Conservation (phyloP, 2,113 vertebrate species). For the Alosa alosa region DNA sequence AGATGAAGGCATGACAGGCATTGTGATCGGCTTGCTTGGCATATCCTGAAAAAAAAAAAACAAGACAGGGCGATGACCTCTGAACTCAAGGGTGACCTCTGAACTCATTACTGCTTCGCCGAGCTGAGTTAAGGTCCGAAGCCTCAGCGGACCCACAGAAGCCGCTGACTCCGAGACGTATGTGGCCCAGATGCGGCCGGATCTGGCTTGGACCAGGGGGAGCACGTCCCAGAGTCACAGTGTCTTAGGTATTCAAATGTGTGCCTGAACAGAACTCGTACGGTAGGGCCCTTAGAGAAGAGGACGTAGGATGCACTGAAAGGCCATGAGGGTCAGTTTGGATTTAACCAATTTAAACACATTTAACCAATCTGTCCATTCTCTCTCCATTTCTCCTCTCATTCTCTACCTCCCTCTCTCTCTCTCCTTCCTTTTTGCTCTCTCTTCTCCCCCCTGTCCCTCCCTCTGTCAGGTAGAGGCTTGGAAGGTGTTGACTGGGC, state of each 20-base stretch:
- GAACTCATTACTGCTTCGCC: not conserved
- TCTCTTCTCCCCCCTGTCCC: slow-evolving; percentile 45
- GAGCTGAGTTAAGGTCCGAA: not conserved
- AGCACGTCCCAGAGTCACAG: not conserved
- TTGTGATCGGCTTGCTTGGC: not conserved
- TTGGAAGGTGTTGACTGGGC: not conserved
- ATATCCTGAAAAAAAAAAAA: not conserved
- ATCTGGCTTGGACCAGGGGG: not conserved
- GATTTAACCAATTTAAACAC: not conserved
- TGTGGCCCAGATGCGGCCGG: not conserved
- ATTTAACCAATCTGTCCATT: slow-evolving; percentile 16
- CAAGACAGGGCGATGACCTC: not conserved
- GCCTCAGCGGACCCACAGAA: not conserved
- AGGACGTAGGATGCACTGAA: not conserved
- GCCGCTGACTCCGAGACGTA: not conserved
- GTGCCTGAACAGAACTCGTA: not conserved
- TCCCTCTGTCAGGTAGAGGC: slow-evolving; percentile 16
- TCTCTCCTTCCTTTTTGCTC: not conserved
- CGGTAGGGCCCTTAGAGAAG: not conserved
- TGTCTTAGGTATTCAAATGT: not conserved
- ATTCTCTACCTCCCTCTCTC: not conserved
- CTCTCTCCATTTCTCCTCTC: not conserved
- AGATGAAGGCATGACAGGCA: not conserved
- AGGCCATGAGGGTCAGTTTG: not conserved
- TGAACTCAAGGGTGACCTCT: not conserved